These are phyloP conservation scores for Galerucella nymphaeae DNA, from an alignment of 2,888 invertebrate genomes.

Conservation along the genomic window DNA sequence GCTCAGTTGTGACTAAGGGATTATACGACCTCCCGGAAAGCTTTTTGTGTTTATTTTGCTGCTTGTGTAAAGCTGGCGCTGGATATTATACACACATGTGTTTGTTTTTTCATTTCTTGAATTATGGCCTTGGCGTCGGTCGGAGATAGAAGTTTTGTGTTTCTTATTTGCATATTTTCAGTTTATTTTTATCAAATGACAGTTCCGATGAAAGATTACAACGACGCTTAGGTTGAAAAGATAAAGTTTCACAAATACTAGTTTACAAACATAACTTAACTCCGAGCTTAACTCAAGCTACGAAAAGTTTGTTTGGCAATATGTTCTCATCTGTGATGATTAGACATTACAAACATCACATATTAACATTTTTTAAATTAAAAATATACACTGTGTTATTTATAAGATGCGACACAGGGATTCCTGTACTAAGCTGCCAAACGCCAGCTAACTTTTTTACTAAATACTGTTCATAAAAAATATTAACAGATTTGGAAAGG, in stretches of 20 bases:
- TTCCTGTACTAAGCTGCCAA: too few relatives aligned
- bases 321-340: not conserved
- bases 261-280: not conserved
- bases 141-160: slow-evolving; percentile 21
- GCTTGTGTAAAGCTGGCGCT: slow-evolving; percentile 37
- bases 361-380: too few relatives aligned
- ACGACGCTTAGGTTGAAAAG: slow-evolving; percentile 2
- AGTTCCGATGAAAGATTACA: slow-evolving; percentile 18
- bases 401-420: too few relatives aligned
- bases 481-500: too few relatives aligned
- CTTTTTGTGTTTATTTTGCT: slow-evolving; percentile 44
- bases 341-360: not conserved
- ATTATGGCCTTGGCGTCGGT: slow-evolving; percentile 28
- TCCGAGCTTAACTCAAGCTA: too few relatives aligned
- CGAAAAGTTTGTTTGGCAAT: not conserved
- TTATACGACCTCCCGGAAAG: slow-evolving; percentile 44
- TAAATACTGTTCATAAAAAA: too few relatives aligned
- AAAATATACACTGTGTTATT: too few relatives aligned
- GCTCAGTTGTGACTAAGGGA: slow-evolving; percentile 35
- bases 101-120: slow-evolving; percentile 42
- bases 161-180: slow-evolving; percentile 34
- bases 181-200: slow-evolving; percentile 30
- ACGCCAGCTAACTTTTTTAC: too few relatives aligned
- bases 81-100: slow-evolving; percentile 43
- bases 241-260: not conserved